Base-by-base conservation (phyloP, 2,888 invertebrate genomes). In the Aethes cnicana region DNA sequence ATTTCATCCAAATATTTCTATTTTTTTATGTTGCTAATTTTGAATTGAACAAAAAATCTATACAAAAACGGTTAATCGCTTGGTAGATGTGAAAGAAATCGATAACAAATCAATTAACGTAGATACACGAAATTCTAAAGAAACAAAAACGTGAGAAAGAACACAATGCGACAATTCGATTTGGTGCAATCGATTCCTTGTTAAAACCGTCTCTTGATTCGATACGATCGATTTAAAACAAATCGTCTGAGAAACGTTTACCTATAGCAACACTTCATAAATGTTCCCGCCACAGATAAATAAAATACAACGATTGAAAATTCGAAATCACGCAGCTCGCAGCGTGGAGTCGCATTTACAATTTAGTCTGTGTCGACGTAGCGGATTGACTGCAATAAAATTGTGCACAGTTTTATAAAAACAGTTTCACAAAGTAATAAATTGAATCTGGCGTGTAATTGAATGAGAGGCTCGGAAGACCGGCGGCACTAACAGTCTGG, bases 111-210 rank as follows among this genome's bases (percentile, higher is more conserved):
- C 74, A 74, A 82, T 83, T 84, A 77, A 72, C 76, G 39, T 61
- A 59, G 68, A 62, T 56, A 66, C 57, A 65, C 71, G 69, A 79
- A 76, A 76, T 65, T 73, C 74, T 78, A 80, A 77, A 69, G 79
- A 80, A 81, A 82, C 74, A 81, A 84, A 84, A 86, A 87, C 87
- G 87, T 87, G 87, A 86, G 87, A 87, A 85, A 77, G 76, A 74
- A 74, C 64, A 72, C 20, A 47, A 50, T 39, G 42, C 21, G 42
- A 52, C 58, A 59, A 75, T 81, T 79, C 72, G 74, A 72, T 72
- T 64, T 68, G 73, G 65, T 64, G 61, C 67, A 77, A 76, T 81
- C 72, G 73, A 69, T 66, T 68, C 68, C 81, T 85, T 74, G 81
- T 84, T 84, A 81, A 78, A 86, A 81, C 78, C 72, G 70, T 82